A percentile compares a stretch with the other conserved stretches of the same genome.
phyloP scores from a whole-genome alignment of 64 coral and sea anemone genomes.

The Porites australiensis region DNA sequence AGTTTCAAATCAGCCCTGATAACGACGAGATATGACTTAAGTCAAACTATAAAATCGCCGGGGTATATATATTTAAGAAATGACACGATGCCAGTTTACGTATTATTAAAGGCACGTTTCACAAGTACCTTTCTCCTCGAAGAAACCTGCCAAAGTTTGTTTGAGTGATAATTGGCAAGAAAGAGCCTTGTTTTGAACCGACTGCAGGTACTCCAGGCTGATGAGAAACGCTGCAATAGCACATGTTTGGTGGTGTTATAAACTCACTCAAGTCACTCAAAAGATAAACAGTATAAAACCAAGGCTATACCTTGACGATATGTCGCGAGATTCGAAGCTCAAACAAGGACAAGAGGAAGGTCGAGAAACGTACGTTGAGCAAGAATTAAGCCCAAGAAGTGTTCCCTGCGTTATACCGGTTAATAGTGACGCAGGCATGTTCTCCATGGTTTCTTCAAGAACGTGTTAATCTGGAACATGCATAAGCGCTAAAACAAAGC shows the following conservation, averaged over 20 bases:
- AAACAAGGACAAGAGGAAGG: background rate
- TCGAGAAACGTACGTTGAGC: background rate
- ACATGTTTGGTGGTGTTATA: background rate
- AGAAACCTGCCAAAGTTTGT: background rate
- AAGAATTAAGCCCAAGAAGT: background rate
- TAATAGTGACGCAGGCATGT: background rate
- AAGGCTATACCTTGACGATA: background rate
- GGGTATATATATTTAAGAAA: background rate
- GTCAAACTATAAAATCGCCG: background rate
- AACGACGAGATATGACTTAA: background rate
- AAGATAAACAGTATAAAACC: background rate
- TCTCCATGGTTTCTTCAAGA: background rate
- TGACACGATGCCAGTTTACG: too few relatives aligned
- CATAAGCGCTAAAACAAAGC: background rate
- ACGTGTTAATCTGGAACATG: slow-evolving; percentile 3
- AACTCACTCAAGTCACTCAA: slow-evolving; percentile 8
- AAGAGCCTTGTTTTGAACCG: background rate
- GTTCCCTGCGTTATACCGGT: background rate
- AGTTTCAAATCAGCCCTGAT: too few relatives aligned
- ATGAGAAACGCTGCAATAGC: background rate
- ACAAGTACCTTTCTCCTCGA: background rate
- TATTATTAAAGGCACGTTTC: background rate
- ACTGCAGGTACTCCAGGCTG: background rate
- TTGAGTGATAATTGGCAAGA: slow-evolving; percentile 3
- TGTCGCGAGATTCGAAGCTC: background rate